A percentile compares a stretch with the other conserved stretches of the same genome.
Evolutionary conservation across 2,888 invertebrate genomes (phyloP).

Genomic region (Lysandra bellargus): DNA sequence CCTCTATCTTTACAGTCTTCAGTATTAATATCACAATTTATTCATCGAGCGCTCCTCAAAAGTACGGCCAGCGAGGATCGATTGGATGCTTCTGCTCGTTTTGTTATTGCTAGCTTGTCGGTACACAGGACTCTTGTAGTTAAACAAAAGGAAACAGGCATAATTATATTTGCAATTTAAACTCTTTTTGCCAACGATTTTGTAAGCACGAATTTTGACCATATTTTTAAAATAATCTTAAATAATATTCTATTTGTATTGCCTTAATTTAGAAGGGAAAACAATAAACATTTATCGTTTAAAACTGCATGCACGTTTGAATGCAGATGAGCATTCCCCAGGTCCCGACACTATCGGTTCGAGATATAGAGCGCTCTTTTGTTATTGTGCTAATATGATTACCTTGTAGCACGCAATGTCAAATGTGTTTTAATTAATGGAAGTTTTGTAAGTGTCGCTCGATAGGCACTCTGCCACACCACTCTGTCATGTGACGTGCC

Average conservation of each 20-base stretch:
- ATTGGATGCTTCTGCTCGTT: background rate
- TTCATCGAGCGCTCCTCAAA: slow-evolving; percentile 9
- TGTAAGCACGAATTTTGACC: background rate
- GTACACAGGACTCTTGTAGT: background rate
- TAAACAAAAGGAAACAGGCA: background rate
- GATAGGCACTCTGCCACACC: slow-evolving; percentile 31
- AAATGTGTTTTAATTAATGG: slow-evolving; percentile 40
- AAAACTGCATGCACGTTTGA: background rate
- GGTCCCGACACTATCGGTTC: background rate
- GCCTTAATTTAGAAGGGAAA: no score
- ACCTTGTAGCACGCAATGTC: slow-evolving; percentile 43
- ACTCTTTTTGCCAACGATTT: background rate
- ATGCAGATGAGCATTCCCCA: slow-evolving; percentile 1
- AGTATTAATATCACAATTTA: background rate
- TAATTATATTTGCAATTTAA: background rate
- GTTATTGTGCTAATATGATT: slow-evolving; percentile 43
- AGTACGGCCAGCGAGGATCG: background rate
- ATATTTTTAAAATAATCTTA: background rate
- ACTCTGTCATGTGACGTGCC: slow-evolving; percentile 15
- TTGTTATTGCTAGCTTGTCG: background rate
- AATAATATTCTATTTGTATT: no score
- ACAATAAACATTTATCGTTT: background rate
- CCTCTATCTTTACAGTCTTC: background rate
- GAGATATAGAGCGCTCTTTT: slow-evolving; percentile 20
- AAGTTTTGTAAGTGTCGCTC: slow-evolving; percentile 31